Base-by-base conservation (phyloP, 2,113 vertebrate genomes). In the Rhinoderma darwinii region DNA sequence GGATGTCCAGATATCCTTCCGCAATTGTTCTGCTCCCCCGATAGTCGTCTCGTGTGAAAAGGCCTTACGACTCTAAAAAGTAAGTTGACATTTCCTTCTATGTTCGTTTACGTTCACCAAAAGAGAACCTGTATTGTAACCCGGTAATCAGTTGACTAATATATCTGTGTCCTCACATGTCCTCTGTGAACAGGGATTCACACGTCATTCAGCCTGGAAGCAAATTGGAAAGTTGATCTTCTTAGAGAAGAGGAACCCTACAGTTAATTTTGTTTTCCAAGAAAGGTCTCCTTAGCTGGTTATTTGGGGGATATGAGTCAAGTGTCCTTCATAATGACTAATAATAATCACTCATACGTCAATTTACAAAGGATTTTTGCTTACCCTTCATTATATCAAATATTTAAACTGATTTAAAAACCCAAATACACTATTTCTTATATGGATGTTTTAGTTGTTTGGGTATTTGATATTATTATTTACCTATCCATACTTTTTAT, bases 231-330 rank as follows among this genome's bases (percentile, higher is more conserved):
- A 77, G 43, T 11, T 85, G n/a, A 76, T 39, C 44, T 75, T 39
- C 56, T 32, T 20, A 9, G 25, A 30, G 39, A 82, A 25, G 11
- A 83, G 41, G 70, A 66, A 10, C n/a, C 27, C 11, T 83, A 61
- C 63, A 35, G 43, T 47, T 81, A 70, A 35, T 50, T 82, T 18
- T 82, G 25, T 30, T 59, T 61, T 81, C 78, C 51, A 41, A 63
- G 78, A 81, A 81, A 5, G 17, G 54, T 7, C 56, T 63, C 25
- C 14, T 30, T 32, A 50, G 32, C 44, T 50, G 74, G 14, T 51
- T 20, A 20, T 30, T 15, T 30, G 68, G 68, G 15, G 43, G 44
- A 51, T 27, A 30, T 20, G 43, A 20, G 0, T 30, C 41, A 47
- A 27, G 73, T 43, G 43, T 43, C n/a, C 68, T 74, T 41, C 18